phyloP scores from a whole-genome alignment of 2,797 vertebrate genomes.

The Dicrostonyx torquatus region DNA sequence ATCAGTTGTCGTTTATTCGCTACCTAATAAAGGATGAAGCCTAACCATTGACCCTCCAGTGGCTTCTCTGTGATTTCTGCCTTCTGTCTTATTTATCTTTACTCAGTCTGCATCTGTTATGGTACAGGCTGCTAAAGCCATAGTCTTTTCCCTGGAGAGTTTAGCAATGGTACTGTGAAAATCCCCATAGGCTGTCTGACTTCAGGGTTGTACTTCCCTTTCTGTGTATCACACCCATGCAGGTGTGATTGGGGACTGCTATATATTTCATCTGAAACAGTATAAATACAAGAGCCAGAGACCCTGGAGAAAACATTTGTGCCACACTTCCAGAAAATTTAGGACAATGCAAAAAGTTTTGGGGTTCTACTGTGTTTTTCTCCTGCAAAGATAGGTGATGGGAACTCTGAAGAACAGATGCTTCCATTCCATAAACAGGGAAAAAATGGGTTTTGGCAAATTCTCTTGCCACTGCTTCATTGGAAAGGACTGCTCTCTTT shows the following conservation, averaged over 20 bases:
- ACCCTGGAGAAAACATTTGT: constrained; percentile 66
- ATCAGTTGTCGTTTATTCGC: constrained; percentile 88
- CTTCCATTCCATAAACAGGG: constrained; percentile 36
- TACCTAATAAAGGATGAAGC: constrained; percentile 91
- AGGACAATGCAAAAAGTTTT: constrained; percentile 55
- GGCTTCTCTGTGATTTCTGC: constrained; percentile 86
- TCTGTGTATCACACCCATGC: constrained; percentile 28
- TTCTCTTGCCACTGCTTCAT: neutral
- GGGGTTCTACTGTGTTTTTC: constrained; percentile 18
- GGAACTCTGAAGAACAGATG: neutral
- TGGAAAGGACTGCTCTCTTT: neutral
- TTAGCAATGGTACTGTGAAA: constrained; percentile 44
- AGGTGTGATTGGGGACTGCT: constrained; percentile 40
- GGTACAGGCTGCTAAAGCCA: neutral
- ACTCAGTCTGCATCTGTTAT: neutral
- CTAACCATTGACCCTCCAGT: constrained; percentile 85
- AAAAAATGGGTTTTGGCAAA: neutral
- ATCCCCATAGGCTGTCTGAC: constrained; percentile 5
- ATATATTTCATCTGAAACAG: constrained; percentile 70
- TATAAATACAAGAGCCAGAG: constrained; percentile 71
- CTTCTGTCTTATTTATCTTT: constrained; percentile 11
- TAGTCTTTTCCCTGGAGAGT: constrained; percentile 2
- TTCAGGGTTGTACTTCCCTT: neutral
- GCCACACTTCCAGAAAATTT: neutral
- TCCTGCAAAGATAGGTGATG: constrained; percentile 45